Evolutionary conservation across 2,113 vertebrate species (phyloP), one percentile per base, ranked within the genome.

Genomic region (Pyrgilauda ruficollis): DNA sequence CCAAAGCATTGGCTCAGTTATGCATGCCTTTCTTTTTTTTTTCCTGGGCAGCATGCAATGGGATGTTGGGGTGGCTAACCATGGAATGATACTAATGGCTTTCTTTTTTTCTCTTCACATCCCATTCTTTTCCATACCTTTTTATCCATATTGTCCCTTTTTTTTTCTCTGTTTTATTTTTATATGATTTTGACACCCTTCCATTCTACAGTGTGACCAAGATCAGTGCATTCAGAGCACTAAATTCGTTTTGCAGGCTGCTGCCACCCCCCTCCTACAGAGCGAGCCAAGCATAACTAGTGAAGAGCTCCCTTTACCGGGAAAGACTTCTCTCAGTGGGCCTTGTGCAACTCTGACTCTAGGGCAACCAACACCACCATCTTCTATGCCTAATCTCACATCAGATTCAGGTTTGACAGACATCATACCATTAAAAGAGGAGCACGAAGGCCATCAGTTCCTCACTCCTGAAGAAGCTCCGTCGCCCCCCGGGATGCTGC

Each of bases 201-300:
- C 96, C 91, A 75, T 95, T 91, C 96, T 97, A 94, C 98, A 99
- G 99, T 99, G 99, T 98, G 99, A 99, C 97, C 99, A 99, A 98
- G 99, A 99, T 98, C 99, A 99, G 98, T 99, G 99, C 98, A 99
- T 99, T 99, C 99, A 99, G 98, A 99, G 99, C 99, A 99, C 99
- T 98, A 99, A 99, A 99, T 99, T 99, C 98, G 98, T 99, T 99
- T 99, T 99, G 97, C 99, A 99, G 99, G 99, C 99, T 9, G 99
- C 99, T 53, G 98, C 99, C 97, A 99, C 98, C 2, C 99, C 99
- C 24, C 97, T 99, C 95, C 98, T 99, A 96, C 99, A 99, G 97
- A 99, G 97, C 64, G 99, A 99, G 95, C 98, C 99, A n/a, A 98
- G 98, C 96, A 98, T 98, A 97, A 97, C 98, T 97, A 98, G 98